Percentiles rank a stretch among this genome's conserved stretches.
phyloP scores from a whole-genome alignment of 2,888 invertebrate genomes.

The Drosophila quinaria region DNA sequence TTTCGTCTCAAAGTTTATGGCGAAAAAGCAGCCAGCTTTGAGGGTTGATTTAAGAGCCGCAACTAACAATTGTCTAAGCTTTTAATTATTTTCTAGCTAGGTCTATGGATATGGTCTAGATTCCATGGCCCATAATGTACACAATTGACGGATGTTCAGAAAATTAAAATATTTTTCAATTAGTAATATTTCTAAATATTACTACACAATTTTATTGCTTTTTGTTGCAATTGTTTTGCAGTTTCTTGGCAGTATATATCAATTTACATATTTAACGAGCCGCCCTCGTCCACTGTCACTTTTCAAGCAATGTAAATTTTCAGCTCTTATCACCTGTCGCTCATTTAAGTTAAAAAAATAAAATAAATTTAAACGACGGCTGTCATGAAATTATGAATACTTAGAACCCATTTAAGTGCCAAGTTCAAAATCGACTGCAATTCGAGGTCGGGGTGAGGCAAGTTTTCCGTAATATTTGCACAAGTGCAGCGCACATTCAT shows the following conservation, averaged over 20 bases:
- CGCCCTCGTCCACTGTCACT: conserved; percentile 33
- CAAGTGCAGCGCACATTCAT: conserved; percentile 56
- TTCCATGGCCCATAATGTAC: not conserved
- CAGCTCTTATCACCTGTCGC: conserved; percentile 43
- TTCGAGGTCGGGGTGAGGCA: conserved; percentile 35
- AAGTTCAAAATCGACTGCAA: conserved; percentile 73
- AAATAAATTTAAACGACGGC: not conserved
- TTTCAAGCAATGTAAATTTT: conserved; percentile 33
- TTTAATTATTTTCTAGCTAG: not conserved
- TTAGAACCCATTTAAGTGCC: conserved; percentile 32
- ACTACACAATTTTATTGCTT: no score
- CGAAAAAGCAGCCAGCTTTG: not conserved
- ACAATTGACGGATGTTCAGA: not conserved
- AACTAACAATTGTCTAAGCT: conserved; percentile 1
- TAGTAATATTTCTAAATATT: no score
- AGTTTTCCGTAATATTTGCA: conserved; percentile 53
- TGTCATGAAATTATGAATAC: conserved; percentile 30
- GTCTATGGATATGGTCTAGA: conserved; percentile 3
- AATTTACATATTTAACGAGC: not conserved
- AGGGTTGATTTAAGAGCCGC: not conserved
- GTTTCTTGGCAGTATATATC: not conserved
- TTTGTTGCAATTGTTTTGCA: not conserved
- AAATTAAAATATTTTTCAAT: no score
- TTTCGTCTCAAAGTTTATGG: conserved; percentile 35
- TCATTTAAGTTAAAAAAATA: conserved; percentile 14